Evolutionary conservation across 2,113 vertebrate genomes (phyloP), one percentile per base, ranked within the genome.

Genomic region (Mustela lutreola): DNA sequence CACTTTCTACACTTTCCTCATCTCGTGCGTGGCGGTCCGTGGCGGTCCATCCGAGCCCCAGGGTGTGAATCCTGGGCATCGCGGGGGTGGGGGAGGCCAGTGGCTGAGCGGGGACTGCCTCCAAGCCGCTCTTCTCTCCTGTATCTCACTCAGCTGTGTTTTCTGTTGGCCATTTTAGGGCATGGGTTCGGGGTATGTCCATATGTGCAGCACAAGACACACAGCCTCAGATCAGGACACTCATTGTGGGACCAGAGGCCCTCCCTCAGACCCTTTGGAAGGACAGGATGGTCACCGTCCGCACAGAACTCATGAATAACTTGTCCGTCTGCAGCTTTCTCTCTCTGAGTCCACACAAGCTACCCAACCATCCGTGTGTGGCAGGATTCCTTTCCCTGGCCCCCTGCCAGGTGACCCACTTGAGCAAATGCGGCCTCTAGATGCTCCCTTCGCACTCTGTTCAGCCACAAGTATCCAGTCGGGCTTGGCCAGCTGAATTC

Each of bases 251-350:
- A 31, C 15, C 12, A 36, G 76, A 53, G 56, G 18, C 22, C 65
- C 2, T 0, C 26, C 8, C 7, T 10, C 60, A 5, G 28, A 11
- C 4, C 3, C 36, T 56, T 4, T 2, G 83, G 56, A 50, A 81
- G 82, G 60, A 82, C 11, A 3, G 14, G 33, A 3, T 0, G 3
- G 5, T 4, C 42, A 12, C 0, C 14, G 0, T 67, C 19, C 7
- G 10, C 45, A 5, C 45, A 31, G 67, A 7, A 7, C 0, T 0
- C 24, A 10, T 16, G 2, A 4, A 26, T 24, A 0, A 1, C 42
- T 7, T 16, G 42, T 26, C 33, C 5, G 0, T 5, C 39, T 0
- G 12, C 31, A 81, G 56, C 28, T 2, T 5, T 16, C 48, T 10
- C 4, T 36, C 62, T 79, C 48, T 45, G 58, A n/a, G 6, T 18